phyloP scores from a whole-genome alignment of 2,888 invertebrate species.

The Sicus ferrugineus region DNA sequence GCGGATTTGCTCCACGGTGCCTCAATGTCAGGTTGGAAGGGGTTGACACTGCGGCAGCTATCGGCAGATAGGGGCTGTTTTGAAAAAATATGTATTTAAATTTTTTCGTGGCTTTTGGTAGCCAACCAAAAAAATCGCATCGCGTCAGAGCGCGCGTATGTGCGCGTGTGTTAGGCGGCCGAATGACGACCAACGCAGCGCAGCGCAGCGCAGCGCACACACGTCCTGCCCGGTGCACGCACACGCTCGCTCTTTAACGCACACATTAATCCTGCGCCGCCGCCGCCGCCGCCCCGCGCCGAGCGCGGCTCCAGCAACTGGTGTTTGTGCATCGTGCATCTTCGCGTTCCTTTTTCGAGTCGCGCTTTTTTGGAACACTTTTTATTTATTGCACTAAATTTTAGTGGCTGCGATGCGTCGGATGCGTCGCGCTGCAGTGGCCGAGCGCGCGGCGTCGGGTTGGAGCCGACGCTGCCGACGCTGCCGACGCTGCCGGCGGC shows the following conservation, averaged over 20 bases:
- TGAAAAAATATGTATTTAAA: constrained; percentile 38
- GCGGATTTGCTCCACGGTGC: constrained; percentile 28
- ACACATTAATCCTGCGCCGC: constrained; percentile 38
- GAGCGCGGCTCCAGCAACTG: constrained; percentile 48
- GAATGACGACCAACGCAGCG: constrained; percentile 38
- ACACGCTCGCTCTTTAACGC: constrained; percentile 33
- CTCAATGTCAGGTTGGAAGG: constrained; percentile 24
- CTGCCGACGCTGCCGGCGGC: constrained; percentile 23
- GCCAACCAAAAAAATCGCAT: constrained; percentile 27
- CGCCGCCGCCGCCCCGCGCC: constrained; percentile 26
- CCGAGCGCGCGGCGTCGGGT: constrained; percentile 25
- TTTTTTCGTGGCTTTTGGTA: constrained; percentile 35
- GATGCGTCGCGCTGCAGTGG: constrained; percentile 34
- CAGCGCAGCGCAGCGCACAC: constrained; percentile 36
- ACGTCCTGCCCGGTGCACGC: constrained; percentile 15
- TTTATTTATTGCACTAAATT: constrained; percentile 43
- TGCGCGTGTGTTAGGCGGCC: constrained; percentile 44
- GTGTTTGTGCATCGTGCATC: constrained; percentile 55
- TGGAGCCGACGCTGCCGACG: constrained; percentile 31
- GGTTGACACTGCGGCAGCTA: constrained; percentile 38
- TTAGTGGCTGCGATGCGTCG: constrained; percentile 36
- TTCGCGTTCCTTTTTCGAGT: constrained; percentile 45
- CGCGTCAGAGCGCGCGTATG: constrained; percentile 34
- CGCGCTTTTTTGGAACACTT: constrained; percentile 40
- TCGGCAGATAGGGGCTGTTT: constrained; percentile 44